A percentile compares a stretch with the other conserved stretches of the same genome.
phyloP scores from a whole-genome alignment of 2,113 vertebrate genomes.

The Terrapene triunguis region DNA sequence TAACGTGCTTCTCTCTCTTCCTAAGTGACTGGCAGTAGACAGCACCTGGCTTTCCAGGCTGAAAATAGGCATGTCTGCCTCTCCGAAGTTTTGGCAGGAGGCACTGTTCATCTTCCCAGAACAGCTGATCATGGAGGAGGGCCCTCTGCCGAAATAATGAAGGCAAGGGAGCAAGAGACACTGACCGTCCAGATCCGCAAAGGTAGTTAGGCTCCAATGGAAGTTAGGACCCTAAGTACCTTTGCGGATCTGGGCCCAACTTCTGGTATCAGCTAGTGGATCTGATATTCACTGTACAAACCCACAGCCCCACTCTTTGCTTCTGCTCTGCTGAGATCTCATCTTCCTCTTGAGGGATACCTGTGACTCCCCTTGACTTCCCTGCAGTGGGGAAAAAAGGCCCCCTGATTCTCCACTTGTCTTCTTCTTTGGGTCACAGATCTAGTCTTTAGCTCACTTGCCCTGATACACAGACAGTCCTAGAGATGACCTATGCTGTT shows the following conservation, averaged over 20 bases:
- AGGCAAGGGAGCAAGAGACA: too few relatives aligned
- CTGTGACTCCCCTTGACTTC: not conserved
- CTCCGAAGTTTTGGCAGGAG: not conserved
- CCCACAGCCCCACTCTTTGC: not conserved
- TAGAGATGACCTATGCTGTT: not conserved
- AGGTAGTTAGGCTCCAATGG: too few relatives aligned
- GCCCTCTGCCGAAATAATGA: not conserved
- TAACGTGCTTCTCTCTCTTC: not conserved
- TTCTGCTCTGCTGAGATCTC: not conserved
- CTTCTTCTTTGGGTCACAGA: not conserved
- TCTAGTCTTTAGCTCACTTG: too few relatives aligned
- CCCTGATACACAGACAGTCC: not conserved
- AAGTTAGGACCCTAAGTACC: too few relatives aligned
- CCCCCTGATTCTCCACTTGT: not conserved
- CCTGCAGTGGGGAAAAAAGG: not conserved
- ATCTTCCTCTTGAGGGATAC: not conserved
- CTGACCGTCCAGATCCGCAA: too few relatives aligned
- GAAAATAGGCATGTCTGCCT: not conserved
- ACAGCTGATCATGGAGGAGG: not conserved
- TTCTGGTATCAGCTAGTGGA: not conserved
- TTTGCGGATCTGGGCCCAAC: not conserved
- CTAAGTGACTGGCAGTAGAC: not conserved
- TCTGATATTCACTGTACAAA: not conserved
- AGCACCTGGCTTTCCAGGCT: not conserved
- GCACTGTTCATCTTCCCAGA: not conserved